Conservation (phyloP, 2,888 invertebrate species). For the Tribolium freemani region DNA sequence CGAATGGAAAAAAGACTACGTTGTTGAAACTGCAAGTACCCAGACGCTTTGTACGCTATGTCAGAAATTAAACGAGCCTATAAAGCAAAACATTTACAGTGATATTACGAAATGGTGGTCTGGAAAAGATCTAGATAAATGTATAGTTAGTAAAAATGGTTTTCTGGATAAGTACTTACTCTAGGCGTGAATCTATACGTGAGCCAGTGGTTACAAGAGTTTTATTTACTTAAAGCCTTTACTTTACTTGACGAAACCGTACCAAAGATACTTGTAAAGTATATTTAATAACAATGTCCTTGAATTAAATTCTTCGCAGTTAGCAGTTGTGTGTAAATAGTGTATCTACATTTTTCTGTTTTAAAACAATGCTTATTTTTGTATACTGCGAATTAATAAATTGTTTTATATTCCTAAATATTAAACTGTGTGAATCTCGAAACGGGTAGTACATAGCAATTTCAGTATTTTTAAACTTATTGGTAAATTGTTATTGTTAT, state of each 20-base stretch:
- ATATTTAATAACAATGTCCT: background rate
- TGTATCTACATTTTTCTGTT: background rate
- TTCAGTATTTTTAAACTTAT: too few relatives aligned
- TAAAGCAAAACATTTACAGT: slow-evolving; percentile 48
- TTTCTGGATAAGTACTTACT: background rate
- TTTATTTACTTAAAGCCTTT: background rate
- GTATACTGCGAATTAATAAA: background rate
- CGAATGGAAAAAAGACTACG: slow-evolving; percentile 69
- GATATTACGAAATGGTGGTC: slow-evolving; percentile 54
- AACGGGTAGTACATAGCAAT: too few relatives aligned
- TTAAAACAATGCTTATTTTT: background rate
- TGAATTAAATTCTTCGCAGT: background rate
- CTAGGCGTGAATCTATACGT: background rate
- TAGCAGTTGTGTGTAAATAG: background rate
- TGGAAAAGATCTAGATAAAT: slow-evolving; percentile 41
- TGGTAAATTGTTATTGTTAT: too few relatives aligned
- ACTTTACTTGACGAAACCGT: background rate
- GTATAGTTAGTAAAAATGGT: background rate
- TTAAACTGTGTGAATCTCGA: too few relatives aligned
- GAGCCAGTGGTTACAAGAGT: too few relatives aligned
- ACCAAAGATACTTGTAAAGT: slow-evolving; percentile 1
- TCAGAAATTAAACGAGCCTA: slow-evolving; percentile 54
- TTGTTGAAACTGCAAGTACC: slow-evolving; percentile 43
- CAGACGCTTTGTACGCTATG: slow-evolving; percentile 55
- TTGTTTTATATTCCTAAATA: too few relatives aligned